Evolutionary conservation across 2,888 invertebrate species (phyloP).

Genomic region (Girardia tigrina): DNA sequence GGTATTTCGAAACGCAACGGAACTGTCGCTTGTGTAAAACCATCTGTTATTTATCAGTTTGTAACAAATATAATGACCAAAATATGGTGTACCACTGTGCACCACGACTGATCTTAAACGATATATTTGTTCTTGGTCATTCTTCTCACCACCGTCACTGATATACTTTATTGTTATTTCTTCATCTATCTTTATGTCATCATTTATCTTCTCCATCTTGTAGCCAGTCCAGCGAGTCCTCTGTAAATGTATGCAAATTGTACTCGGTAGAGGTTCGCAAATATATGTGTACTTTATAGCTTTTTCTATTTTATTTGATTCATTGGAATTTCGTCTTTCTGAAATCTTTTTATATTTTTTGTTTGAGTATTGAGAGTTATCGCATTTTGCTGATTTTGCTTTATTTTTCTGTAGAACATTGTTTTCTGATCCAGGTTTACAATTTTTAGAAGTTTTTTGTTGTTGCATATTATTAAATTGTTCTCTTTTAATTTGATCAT

Average conservation of each 20-base stretch:
- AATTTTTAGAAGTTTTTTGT: too few relatives aligned
- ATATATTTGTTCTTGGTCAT: too few relatives aligned
- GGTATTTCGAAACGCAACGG: not conserved
- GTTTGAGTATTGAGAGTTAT: too few relatives aligned
- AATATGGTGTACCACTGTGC: not conserved
- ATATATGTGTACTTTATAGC: not conserved
- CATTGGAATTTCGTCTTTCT: too few relatives aligned
- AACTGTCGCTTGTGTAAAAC: not conserved
- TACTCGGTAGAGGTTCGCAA: not conserved
- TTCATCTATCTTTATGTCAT: not conserved
- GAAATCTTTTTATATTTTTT: too few relatives aligned
- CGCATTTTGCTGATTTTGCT: too few relatives aligned
- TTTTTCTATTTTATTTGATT: too few relatives aligned
- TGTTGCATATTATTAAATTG: too few relatives aligned
- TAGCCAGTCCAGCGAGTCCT: not conserved
- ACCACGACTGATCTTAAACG: not conserved
- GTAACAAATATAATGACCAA: not conserved
- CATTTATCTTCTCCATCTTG: not conserved
- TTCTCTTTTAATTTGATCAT: too few relatives aligned
- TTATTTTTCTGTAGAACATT: too few relatives aligned
- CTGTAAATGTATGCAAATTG: not conserved
- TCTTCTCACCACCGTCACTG: not conserved
- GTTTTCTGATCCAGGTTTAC: too few relatives aligned
- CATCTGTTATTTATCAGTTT: not conserved
- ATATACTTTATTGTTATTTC: not conserved